Evolutionary conservation across 2,113 vertebrate genomes (phyloP).

Genomic region (Vicugna pacos): DNA sequence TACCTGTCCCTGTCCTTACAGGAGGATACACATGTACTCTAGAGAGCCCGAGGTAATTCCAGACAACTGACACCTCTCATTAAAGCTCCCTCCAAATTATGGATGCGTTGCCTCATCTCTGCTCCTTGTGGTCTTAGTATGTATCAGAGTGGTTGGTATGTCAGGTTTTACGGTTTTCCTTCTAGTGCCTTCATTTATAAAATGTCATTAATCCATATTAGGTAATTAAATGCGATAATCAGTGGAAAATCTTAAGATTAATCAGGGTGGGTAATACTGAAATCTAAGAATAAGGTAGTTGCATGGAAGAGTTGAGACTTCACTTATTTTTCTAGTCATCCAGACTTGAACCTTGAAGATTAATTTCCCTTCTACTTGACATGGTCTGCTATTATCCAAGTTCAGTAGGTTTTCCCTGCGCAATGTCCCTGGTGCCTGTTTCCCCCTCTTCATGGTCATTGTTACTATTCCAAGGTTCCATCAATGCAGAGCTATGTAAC

Average conservation of each 20-base stretch:
- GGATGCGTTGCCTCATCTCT: not conserved
- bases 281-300: not conserved
- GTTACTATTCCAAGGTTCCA: not conserved
- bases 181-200: slow-evolving; percentile 18
- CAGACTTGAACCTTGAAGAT: not conserved
- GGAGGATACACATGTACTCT: not conserved
- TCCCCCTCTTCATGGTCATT: not conserved
- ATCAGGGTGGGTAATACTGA: not conserved
- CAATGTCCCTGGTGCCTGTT: not conserved
- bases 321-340: not conserved
- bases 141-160: not conserved
- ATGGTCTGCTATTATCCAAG: not conserved
- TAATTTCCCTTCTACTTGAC: not conserved
- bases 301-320: not conserved
- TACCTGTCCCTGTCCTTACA: not conserved
- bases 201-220: not conserved
- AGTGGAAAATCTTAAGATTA: not conserved
- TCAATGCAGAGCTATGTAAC: not conserved
- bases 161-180: not conserved
- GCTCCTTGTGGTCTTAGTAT: not conserved
- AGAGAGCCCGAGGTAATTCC: not conserved
- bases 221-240: not conserved
- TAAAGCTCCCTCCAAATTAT: not conserved
- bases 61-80: not conserved
- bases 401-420: not conserved